Evolutionary conservation across 2,888 invertebrate genomes (phyloP).

Genomic region (Thysanoteuthis rhombus): DNA sequence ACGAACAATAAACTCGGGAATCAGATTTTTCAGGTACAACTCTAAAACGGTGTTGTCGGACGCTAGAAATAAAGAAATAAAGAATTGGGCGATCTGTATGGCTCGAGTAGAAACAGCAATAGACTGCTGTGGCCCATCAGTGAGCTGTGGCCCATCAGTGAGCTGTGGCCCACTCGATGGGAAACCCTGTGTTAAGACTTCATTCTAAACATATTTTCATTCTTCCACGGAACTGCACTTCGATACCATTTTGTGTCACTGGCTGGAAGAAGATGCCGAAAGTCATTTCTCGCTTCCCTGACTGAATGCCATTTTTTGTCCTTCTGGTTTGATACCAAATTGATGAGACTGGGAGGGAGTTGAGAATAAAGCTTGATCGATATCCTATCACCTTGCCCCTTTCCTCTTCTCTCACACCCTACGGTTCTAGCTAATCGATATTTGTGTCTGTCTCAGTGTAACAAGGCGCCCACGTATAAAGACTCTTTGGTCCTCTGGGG

Average conservation of each 20-base stretch:
- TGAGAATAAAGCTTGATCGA: neutral
- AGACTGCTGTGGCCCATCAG: too few relatives aligned
- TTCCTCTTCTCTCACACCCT: neutral
- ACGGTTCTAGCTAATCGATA: neutral
- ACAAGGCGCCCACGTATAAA: constrained; percentile 12
- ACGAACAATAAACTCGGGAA: too few relatives aligned
- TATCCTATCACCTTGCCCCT: neutral
- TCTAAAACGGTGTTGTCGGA: too few relatives aligned
- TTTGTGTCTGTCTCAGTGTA: neutral
- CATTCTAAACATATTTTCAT: neutral
- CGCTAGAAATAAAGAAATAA: too few relatives aligned
- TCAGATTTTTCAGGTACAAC: too few relatives aligned
- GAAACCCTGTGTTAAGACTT: too few relatives aligned
- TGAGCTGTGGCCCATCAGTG: too few relatives aligned
- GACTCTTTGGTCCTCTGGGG: neutral
- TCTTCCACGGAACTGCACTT: neutral
- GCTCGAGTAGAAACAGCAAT: too few relatives aligned
- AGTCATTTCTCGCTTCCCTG: constrained; percentile 12
- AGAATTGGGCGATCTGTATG: too few relatives aligned
- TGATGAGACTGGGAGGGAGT: neutral
- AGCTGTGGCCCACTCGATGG: too few relatives aligned
- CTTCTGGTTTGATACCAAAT: neutral
- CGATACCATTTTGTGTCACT: neutral
- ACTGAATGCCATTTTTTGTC: neutral
- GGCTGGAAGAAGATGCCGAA: neutral